Evolutionary conservation across 2,113 vertebrate species (phyloP).

Genomic region (Antechinus stuartii): DNA sequence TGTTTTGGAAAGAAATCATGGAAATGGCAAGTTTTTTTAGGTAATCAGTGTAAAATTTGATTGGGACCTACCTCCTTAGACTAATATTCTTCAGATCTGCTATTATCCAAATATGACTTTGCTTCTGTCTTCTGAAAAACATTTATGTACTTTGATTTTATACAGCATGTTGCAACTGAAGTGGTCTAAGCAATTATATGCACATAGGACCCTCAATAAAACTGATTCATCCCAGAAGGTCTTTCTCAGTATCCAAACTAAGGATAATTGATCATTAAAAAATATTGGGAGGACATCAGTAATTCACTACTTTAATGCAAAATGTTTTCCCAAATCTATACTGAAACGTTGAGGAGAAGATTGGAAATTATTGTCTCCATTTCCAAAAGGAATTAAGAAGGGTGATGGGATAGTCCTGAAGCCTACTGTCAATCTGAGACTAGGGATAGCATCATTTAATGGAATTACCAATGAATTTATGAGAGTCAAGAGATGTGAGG

Average conservation of each 20-base stretch:
- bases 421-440: background rate
- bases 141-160: background rate
- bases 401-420: background rate
- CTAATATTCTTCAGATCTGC: background rate
- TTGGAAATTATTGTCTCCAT: background rate
- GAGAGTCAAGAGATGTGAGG: background rate
- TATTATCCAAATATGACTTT: background rate
- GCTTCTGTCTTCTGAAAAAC: background rate
- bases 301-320: background rate
- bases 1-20: background rate
- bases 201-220: background rate
- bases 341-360: background rate
- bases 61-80: background rate
- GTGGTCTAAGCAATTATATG: background rate
- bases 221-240: background rate
- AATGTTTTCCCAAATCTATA: background rate
- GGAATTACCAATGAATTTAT: background rate
- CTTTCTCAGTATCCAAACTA: background rate
- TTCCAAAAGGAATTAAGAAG: background rate
- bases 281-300: background rate
- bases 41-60: background rate
- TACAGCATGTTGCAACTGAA: background rate
- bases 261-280: background rate
- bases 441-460: background rate
- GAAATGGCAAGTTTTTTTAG: constrained; percentile 5